Evolutionary conservation across 64 coral and sea anemone species (phyloP).

Genomic region (Cladopsammia gracilis): DNA sequence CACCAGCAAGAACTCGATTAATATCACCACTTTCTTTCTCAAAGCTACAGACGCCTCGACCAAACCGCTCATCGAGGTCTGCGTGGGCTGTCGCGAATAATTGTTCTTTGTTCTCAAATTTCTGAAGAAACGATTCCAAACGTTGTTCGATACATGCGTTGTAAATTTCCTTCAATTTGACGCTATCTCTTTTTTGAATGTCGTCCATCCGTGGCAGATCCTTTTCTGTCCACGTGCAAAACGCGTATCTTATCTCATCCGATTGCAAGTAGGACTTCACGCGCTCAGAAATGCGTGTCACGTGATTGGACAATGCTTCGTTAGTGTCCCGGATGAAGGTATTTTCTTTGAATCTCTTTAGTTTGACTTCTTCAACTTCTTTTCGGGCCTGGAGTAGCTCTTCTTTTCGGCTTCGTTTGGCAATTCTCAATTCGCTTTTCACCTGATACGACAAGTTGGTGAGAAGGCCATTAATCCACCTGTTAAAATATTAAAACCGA

Average conservation of each 20-base stretch:
- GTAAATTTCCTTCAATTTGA: background rate
- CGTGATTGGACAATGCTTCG: background rate
- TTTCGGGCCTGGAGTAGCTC: background rate
- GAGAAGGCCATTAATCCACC: background rate
- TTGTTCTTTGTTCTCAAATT: background rate
- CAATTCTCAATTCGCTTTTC: background rate
- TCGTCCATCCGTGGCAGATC: background rate
- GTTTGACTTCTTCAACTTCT: background rate
- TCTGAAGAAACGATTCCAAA: background rate
- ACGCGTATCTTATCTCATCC: background rate
- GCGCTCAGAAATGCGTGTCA: background rate
- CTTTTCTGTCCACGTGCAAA: background rate
- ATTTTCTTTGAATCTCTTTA: background rate
- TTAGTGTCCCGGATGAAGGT: background rate
- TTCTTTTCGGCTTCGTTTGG: background rate
- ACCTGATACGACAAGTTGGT: background rate
- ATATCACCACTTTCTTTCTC: background rate
- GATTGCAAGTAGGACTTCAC: background rate
- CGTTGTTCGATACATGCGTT: background rate
- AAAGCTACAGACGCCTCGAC: background rate
- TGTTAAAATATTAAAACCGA: background rate
- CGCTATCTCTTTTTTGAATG: background rate
- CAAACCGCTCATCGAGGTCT: background rate
- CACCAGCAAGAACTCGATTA: background rate
- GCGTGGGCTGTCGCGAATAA: background rate